phyloP scores from a whole-genome alignment of 2,113 vertebrate genomes.

The Pongo pygmaeus region DNA sequence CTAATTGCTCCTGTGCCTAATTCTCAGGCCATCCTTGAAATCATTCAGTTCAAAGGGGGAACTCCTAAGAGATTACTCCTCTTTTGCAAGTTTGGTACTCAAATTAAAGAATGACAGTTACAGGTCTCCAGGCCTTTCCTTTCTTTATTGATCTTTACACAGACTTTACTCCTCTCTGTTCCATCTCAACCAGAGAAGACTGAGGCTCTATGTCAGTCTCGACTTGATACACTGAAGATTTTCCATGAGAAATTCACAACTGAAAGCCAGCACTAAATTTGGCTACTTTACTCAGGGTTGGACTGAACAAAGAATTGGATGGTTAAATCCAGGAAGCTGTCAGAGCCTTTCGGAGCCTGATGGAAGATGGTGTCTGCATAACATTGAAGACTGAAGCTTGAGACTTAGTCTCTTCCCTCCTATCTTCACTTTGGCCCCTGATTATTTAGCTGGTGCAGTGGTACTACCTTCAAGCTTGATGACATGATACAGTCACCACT shows the following conservation, averaged over 20 bases:
- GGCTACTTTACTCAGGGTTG: neutral
- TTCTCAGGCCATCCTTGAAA: constrained; percentile 20
- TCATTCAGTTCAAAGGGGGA: neutral
- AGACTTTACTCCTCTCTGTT: neutral
- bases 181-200: neutral
- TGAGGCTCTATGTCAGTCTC: neutral
- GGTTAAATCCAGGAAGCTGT: neutral
- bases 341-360: neutral
- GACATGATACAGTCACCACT: neutral
- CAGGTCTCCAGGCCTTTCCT: neutral
- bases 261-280: neutral
- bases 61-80: neutral
- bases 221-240: no score
- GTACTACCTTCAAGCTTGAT: neutral
- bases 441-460: neutral
- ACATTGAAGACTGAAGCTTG: neutral
- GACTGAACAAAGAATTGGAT: neutral
- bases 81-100: neutral
- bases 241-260: neutral
- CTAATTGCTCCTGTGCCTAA: neutral
- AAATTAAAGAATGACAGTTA: neutral
- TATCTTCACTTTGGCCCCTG: neutral
- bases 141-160: neutral
- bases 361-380: neutral
- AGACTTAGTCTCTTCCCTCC: neutral